Base-by-base conservation (phyloP, 2,797 vertebrate species). In the Sus cebifrons region DNA sequence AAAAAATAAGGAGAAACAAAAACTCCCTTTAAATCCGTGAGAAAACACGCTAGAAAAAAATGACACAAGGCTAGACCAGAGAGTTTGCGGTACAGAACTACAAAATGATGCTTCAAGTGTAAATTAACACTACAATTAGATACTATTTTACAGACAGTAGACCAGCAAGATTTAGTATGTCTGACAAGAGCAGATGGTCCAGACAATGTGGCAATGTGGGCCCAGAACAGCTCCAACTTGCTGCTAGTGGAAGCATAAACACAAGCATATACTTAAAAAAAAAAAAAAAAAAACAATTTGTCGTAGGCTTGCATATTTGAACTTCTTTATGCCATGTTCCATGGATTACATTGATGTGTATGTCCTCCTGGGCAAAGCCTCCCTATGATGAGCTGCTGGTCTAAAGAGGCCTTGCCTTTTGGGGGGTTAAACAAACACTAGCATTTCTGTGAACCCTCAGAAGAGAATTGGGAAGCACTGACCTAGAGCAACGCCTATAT, bases 1-100 rank as follows among this genome's bases (percentile, higher is more conserved):
- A 64, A 89, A 17, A 49, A 87, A 71, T 44, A 73, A 92, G 58
- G 5, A 40, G 70, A 97, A 75, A 67, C 5, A 85, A 65, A 91
- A 73, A 54, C 27, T 36, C 58, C 17, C 18, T 90, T 86, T 64
- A 77, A 85, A 27, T 74, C 5, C 8, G 3, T 81, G 62, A 82
- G 60, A 85, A 94, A 95, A 85, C 25, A 75, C 56, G 21, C 11
- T 13, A 65, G 27, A 27, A 77, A 91, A 89, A 86, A 94, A 60
- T 32, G 29, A 40, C 65, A 79, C 4, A 29, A 77, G 14, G 16
- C 12, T 74, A 20, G 6, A 92, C 5, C 25, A 49, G 88, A 94
- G 77, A 67, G 40, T 17, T 89, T 82, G 83, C 17, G 71, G 40
- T 23, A 79, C 44, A 87, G 25, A 92, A 21, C 7, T 49, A 70